phyloP scores from a whole-genome alignment of 2,888 invertebrate genomes.

The Linhomoeus sp. region DNA sequence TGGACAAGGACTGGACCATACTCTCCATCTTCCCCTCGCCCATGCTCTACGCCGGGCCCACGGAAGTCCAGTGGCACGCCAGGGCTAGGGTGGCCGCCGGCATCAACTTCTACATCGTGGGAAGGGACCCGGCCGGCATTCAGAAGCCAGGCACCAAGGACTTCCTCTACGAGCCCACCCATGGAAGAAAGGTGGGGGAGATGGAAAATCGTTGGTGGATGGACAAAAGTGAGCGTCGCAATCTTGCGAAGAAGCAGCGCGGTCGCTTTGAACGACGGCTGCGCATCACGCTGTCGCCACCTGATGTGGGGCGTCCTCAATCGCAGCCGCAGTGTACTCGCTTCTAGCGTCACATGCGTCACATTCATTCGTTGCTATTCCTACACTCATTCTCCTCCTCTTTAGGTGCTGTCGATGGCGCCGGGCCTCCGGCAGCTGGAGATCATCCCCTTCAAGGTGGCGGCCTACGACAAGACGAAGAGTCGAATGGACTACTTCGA shows the following conservation, averaged over 20 bases:
- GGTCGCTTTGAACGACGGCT: too few relatives aligned
- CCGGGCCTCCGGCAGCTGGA: constrained; percentile 75
- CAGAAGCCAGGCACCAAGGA: constrained; percentile 65
- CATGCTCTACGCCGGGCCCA: constrained; percentile 99
- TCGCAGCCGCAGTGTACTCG: too few relatives aligned
- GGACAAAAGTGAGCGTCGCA: too few relatives aligned
- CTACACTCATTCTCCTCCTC: too few relatives aligned
- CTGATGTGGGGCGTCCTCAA: too few relatives aligned
- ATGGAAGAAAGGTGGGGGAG: constrained; percentile 54
- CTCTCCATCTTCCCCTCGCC: constrained; percentile 96
- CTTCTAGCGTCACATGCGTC: too few relatives aligned
- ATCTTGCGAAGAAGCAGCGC: too few relatives aligned
- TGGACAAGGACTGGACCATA: constrained; percentile 60
- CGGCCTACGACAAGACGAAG: constrained; percentile 72
- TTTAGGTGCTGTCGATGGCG: constrained; percentile 64
- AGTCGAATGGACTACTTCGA: constrained; percentile 53
- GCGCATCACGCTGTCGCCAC: too few relatives aligned
- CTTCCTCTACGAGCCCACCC: constrained; percentile 76
- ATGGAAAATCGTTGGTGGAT: not conserved
- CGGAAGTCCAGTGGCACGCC: constrained; percentile 90
- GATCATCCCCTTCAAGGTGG: constrained; percentile 92
- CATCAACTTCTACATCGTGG: constrained; percentile 93
- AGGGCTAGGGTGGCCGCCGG: constrained; percentile 86
- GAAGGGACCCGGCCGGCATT: constrained; percentile 92
- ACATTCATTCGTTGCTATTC: too few relatives aligned